These are phyloP conservation scores for Antheraea mylitta DNA, from an alignment of 1,140 invertebrate genomes.

Conservation along the genomic window DNA sequence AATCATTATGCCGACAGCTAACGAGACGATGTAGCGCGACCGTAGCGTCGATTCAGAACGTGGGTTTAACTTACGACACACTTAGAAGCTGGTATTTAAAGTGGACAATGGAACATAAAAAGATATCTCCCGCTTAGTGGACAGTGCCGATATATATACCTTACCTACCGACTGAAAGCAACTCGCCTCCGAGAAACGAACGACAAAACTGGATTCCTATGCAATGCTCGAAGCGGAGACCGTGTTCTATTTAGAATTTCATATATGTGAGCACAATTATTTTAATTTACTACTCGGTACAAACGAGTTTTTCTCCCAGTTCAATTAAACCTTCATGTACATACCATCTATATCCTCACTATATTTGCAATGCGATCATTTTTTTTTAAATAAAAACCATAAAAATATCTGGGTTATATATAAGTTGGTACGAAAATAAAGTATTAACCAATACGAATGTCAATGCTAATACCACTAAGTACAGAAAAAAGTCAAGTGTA, in stretches of 20 bases:
- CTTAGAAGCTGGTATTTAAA: conserved; percentile 2
- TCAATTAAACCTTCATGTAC: not conserved
- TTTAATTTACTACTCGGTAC: not conserved
- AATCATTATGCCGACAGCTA: not conserved
- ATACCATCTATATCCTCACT: not conserved
- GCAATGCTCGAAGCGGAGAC: conserved; percentile 17
- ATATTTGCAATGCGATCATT: not conserved
- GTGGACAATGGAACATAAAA: conserved; percentile 4
- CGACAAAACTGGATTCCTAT: conserved; percentile 34
- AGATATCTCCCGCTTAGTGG: not conserved
- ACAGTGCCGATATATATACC: not conserved
- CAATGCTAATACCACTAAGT: conserved; percentile 26
- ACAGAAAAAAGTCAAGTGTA: conserved; percentile 37
- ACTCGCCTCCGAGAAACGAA: conserved; percentile 23
- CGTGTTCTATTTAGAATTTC: not conserved
- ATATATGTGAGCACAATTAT: conserved; percentile 2
- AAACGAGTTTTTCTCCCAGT: not conserved
- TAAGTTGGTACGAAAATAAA: conserved; percentile 21
- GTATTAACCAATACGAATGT: conserved; percentile 23
- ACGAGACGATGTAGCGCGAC: not conserved
- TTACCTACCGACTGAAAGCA: conserved; percentile 8
- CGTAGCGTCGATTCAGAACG: not conserved
- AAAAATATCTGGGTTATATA: conserved; percentile 20
- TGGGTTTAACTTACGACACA: conserved; percentile 2
- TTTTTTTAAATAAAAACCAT: conserved; percentile 6